phyloP scores from a whole-genome alignment of 2,888 invertebrate genomes.

The Onthophagus sagittarius region DNA sequence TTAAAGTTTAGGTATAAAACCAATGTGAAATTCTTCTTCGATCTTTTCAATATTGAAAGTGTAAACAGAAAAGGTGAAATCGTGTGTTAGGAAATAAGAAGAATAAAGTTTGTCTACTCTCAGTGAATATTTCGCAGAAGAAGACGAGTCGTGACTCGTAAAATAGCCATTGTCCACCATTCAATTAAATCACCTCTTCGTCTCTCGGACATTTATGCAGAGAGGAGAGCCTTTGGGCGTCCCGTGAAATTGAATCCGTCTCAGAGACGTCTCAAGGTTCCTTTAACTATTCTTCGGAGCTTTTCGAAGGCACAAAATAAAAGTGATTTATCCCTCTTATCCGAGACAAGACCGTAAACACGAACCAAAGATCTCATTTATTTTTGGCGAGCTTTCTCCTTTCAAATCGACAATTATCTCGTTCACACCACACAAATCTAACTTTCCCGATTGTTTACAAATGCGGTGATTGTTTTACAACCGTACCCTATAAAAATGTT shows the following conservation, averaged over 20 bases:
- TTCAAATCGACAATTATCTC: neutral
- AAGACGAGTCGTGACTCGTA: neutral
- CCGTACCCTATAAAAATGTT: neutral
- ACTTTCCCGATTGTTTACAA: neutral
- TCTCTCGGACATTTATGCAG: neutral
- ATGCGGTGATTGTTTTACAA: neutral
- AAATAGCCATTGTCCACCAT: neutral
- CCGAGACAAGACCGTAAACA: neutral
- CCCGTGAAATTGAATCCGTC: conserved; percentile 9
- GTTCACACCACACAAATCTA: neutral
- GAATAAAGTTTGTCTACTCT: neutral
- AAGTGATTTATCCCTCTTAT: neutral
- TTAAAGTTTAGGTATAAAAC: neutral
- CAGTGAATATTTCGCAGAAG: neutral
- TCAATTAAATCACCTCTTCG: neutral
- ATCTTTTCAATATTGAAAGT: neutral
- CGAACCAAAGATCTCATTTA: neutral
- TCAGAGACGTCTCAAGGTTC: conserved; percentile 6
- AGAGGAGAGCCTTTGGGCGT: neutral
- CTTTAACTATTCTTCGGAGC: neutral
- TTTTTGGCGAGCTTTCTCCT: neutral
- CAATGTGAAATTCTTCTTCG: neutral
- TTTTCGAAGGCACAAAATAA: neutral
- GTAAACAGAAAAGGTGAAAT: neutral
- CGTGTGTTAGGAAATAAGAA: neutral